These are phyloP conservation scores for Phaedon cochleariae DNA, from an alignment of 2,888 invertebrate species.

Conservation along the genomic window DNA sequence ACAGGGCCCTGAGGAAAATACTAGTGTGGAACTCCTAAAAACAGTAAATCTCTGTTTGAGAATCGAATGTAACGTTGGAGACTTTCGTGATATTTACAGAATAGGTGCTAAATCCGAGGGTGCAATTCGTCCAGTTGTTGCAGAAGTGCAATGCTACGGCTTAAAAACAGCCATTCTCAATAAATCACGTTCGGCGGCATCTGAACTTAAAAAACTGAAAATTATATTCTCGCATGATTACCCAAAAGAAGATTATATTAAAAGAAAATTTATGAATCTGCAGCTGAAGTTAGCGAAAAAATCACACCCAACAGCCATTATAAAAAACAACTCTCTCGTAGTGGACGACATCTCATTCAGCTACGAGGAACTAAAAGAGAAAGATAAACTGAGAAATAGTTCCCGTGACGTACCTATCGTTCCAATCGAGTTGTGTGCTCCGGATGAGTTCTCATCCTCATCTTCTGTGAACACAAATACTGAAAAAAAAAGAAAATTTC, in stretches of 20 bases:
- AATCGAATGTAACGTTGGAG: too few species aligned
- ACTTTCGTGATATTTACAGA: too few species aligned
- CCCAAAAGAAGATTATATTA: constrained; percentile 1
- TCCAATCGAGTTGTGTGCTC: too few species aligned
- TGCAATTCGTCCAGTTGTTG: constrained; percentile 1
- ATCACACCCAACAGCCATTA: too few species aligned
- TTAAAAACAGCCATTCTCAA: background rate
- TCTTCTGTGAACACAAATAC: too few species aligned
- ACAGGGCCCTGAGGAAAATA: too few species aligned
- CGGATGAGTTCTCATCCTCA: too few species aligned
- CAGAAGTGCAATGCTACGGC: background rate
- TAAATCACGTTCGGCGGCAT: background rate
- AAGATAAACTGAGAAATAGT: background rate
- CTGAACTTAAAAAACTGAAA: background rate
- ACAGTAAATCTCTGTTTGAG: too few species aligned
- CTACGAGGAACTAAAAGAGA: constrained; percentile 4
- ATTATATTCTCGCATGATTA: background rate
- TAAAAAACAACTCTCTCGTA: background rate
- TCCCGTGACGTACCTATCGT: background rate
- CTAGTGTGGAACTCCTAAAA: background rate
- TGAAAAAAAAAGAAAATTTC: too few species aligned
- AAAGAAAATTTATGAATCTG: too few species aligned
- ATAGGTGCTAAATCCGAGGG: constrained; percentile 2
- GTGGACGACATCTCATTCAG: background rate
- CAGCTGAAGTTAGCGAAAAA: too few species aligned